Evolutionary conservation across 1,140 invertebrate species (phyloP).

Genomic region (Zaprionus inermis): DNA sequence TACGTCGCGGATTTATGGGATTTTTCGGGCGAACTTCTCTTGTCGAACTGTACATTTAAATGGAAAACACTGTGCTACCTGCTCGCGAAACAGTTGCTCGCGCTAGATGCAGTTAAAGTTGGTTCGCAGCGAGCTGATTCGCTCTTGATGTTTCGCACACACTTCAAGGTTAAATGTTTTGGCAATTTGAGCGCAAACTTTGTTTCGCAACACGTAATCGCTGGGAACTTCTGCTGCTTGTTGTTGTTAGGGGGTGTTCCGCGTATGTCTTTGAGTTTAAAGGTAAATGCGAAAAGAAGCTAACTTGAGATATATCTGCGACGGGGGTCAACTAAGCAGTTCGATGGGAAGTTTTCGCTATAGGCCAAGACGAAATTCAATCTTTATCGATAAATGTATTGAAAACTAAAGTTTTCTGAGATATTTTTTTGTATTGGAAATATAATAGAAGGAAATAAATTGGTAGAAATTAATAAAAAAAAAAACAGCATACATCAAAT

Average conservation of each 20-base stretch:
- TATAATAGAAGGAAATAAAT: too few species aligned
- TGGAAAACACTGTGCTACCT: constrained; percentile 9
- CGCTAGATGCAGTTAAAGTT: constrained; percentile 13
- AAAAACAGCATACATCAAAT: too few species aligned
- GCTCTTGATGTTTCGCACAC: background rate
- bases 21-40: constrained; percentile 66
- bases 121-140: background rate
- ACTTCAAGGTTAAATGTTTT: constrained; percentile 68
- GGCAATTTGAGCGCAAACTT: constrained; percentile 27
- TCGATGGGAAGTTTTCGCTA: constrained; percentile 13
- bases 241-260: constrained; percentile 1
- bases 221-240: constrained; percentile 23
- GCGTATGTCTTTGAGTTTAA: constrained; percentile 20
- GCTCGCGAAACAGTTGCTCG: background rate
- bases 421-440: too few species aligned
- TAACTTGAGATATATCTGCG: background rate
- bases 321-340: background rate
- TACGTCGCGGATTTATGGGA: constrained; percentile 71
- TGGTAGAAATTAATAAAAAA: too few species aligned
- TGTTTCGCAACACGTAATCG: constrained; percentile 53
- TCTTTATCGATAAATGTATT: background rate
- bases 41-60: constrained; percentile 42
- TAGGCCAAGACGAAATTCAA: background rate
- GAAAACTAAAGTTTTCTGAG: background rate
- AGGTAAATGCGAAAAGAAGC: constrained; percentile 1